These are phyloP conservation scores for Aurelia aurita DNA, from an alignment of 30 jellyfish, hydroid and myxozoan genomes.

Conservation along the genomic window DNA sequence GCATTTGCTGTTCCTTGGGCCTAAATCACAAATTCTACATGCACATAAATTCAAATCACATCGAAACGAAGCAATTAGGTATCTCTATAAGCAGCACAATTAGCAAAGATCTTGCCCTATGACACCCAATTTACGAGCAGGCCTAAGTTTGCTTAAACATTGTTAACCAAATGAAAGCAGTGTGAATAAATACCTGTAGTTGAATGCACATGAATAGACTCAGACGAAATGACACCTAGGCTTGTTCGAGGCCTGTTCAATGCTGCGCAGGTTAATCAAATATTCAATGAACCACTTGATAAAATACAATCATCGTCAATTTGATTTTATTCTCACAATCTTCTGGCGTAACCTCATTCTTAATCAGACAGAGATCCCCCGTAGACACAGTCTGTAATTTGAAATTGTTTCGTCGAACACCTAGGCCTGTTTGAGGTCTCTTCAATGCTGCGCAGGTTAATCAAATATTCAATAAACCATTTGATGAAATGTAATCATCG, in stretches of 20 bases:
- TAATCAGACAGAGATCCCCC: too few species aligned
- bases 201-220: constrained; percentile 44
- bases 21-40: neutral
- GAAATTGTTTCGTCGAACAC: too few species aligned
- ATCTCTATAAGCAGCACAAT: constrained; percentile 3
- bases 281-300: neutral
- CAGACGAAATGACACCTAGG: neutral
- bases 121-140: constrained; percentile 19
- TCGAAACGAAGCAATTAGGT: constrained; percentile 9
- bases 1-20: neutral
- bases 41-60: neutral
- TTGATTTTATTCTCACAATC: neutral
- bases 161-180: neutral
- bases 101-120: constrained; percentile 7
- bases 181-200: constrained; percentile 15
- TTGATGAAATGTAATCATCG: neutral
- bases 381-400: too few species aligned
- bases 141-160: constrained; percentile 35
- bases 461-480: neutral
- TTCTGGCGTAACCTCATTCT: too few species aligned
- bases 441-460: constrained; percentile 1
- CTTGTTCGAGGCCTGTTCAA: neutral
- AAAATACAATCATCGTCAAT: neutral
- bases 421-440: neutral
- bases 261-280: neutral